A percentile compares a stretch with the other conserved stretches of the same genome.
phyloP scores from a whole-genome alignment of 2,797 vertebrate genomes.

The Setipinna tenuifilis region DNA sequence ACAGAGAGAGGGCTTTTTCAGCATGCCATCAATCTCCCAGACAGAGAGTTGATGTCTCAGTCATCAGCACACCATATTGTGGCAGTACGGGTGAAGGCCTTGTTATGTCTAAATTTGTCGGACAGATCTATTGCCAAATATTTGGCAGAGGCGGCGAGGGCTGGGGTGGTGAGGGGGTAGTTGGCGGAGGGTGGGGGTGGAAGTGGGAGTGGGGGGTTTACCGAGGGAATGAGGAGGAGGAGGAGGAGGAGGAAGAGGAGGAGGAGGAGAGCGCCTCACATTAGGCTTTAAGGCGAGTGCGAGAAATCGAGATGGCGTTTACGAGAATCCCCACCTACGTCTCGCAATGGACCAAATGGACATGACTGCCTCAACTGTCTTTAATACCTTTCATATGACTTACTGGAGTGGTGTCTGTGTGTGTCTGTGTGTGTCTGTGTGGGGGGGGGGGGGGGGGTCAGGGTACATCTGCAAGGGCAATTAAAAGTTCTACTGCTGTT shows the following conservation, averaged over 20 bases:
- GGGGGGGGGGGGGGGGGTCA: not conserved
- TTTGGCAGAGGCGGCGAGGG: conserved; percentile 21
- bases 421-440: too few relatives aligned
- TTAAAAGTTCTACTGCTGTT: conserved; percentile 3
- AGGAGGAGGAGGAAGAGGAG: not conserved
- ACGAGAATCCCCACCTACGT: not conserved
- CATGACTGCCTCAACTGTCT: too few relatives aligned
- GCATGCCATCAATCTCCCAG: conserved; percentile 59
- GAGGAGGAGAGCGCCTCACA: not conserved
- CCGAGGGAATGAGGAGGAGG: conserved; percentile 13
- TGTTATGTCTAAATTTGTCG: conserved; percentile 64
- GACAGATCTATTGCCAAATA: conserved; percentile 53
- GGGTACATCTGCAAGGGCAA: not conserved
- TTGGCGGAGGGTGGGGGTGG: too few relatives aligned
- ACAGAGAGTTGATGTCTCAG: conserved; percentile 64
- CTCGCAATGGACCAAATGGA: not conserved
- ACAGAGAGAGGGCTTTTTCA: conserved; percentile 39
- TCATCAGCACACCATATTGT: conserved; percentile 56
- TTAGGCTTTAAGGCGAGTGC: not conserved
- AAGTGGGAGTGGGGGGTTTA: not conserved
- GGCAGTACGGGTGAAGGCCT: conserved; percentile 54
- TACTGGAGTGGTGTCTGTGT: not conserved
- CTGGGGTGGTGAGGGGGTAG: not conserved
- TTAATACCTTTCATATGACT: not conserved
- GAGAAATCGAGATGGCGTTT: not conserved